Percentiles rank a stretch among this genome's conserved stretches.
These are phyloP conservation scores for Macrobrachium rosenbergii DNA, from an alignment of 1,140 invertebrate species.

Conservation along the genomic window DNA sequence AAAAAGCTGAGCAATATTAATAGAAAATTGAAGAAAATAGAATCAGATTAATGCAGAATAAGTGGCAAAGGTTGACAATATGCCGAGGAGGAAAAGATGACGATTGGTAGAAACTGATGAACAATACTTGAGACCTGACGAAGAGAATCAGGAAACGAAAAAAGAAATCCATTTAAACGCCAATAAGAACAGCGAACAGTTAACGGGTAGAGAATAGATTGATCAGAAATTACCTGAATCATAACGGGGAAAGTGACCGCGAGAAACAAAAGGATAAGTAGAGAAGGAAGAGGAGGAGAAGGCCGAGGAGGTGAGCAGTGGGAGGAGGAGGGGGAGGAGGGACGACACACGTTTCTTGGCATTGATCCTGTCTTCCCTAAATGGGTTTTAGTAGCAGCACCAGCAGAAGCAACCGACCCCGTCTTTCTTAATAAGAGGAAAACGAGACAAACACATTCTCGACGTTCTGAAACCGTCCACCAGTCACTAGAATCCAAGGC, in stretches of 20 bases:
- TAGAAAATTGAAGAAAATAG: neutral
- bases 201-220: neutral
- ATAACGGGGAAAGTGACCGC: neutral
- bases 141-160: neutral
- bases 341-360: neutral
- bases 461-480: no score
- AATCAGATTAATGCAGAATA: neutral
- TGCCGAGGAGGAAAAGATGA: neutral
- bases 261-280: neutral
- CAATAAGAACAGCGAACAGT: neutral
- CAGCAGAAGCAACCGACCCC: no score
- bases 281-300: neutral
- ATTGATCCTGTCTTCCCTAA: constrained; percentile 6
- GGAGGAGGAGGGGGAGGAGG: neutral
- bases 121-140: neutral
- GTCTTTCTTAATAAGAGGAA: no score
- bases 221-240: neutral
- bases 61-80: neutral
- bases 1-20: neutral
- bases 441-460: no score
- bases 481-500: no score
- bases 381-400: no score
- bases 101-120: neutral
- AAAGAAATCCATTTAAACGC: neutral
- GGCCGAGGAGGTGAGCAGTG: neutral